Evolutionary conservation across 1,140 invertebrate species (phyloP).

Genomic region (Drosophila nigromelanica): DNA sequence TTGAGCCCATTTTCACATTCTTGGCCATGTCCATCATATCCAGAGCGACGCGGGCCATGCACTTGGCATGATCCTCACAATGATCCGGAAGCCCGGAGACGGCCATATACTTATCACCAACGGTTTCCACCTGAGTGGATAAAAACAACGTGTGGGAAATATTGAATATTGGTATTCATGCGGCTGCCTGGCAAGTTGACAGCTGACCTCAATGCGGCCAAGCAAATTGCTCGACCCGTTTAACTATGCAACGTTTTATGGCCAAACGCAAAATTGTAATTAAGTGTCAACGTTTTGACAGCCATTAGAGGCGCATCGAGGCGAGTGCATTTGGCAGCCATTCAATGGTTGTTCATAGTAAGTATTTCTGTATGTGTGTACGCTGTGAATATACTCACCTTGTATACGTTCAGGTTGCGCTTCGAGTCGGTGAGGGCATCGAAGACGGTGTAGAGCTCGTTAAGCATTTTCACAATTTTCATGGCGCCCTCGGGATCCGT

Average conservation of each 20-base stretch:
- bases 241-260: conserved; percentile 29
- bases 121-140: conserved; percentile 96
- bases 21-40: conserved; percentile 98
- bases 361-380: not conserved
- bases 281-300: conserved; percentile 43
- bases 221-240: conserved; percentile 28
- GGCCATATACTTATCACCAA: conserved; percentile 99
- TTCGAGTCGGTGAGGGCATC: conserved; percentile 96
- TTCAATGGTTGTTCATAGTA: conserved; percentile 6
- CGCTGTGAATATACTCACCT: conserved; percentile 86
- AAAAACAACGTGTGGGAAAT: conserved; percentile 17
- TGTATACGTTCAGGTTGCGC: conserved; percentile 96
- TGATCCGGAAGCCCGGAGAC: conserved; percentile 98
- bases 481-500: conserved; percentile 94
- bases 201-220: conserved; percentile 44
- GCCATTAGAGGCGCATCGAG: conserved; percentile 21
- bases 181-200: conserved; percentile 34
- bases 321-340: not conserved
- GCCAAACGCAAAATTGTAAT: conserved; percentile 55
- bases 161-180: conserved; percentile 12
- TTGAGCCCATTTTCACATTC: conserved; percentile 93
- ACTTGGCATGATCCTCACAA: conserved; percentile 95
- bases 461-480: conserved; percentile 96
- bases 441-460: conserved; percentile 95
- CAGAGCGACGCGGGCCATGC: conserved; percentile 95